A percentile compares a stretch with the other conserved stretches of the same genome.
phyloP scores from a whole-genome alignment of 2,797 vertebrate species.

The Poeciliopsis presidionis region DNA sequence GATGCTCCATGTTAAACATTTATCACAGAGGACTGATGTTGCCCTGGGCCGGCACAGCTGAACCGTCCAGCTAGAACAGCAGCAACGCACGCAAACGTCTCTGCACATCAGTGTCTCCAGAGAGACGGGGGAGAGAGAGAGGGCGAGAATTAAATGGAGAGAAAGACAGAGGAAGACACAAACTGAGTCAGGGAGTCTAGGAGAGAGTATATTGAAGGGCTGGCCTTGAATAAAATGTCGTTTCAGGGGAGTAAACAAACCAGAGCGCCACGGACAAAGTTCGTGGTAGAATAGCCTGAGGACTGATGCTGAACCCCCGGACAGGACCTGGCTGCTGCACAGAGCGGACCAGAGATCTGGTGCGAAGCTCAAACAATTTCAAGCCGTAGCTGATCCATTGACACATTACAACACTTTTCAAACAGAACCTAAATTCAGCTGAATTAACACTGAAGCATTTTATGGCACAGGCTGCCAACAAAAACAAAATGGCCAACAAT shows the following conservation, averaged over 20 bases:
- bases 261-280: conserved; percentile 25
- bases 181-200: conserved; percentile 15
- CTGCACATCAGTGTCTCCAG: conserved; percentile 60
- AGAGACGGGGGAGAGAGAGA: not conserved
- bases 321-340: not conserved
- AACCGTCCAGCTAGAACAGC: conserved; percentile 53
- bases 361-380: conserved; percentile 2
- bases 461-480: not conserved
- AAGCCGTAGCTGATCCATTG: not conserved
- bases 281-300: conserved; percentile 7
- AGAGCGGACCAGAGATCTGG: not conserved
- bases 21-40: conserved; percentile 23
- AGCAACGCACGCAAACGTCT: conserved; percentile 71
- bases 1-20: conserved; percentile 17
- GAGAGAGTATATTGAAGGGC: conserved; percentile 22
- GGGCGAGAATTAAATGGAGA: conserved; percentile 9
- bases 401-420: not conserved
- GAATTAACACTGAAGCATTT: not conserved
- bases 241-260: conserved; percentile 52
- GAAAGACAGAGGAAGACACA: conserved; percentile 9
- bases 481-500: not conserved
- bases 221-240: conserved; percentile 35
- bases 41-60: conserved; percentile 43
- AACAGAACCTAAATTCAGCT: not conserved
- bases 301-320: conserved; percentile 8